These are phyloP conservation scores for Chymomyza costata DNA, from an alignment of 1,140 invertebrate species.

Conservation along the genomic window DNA sequence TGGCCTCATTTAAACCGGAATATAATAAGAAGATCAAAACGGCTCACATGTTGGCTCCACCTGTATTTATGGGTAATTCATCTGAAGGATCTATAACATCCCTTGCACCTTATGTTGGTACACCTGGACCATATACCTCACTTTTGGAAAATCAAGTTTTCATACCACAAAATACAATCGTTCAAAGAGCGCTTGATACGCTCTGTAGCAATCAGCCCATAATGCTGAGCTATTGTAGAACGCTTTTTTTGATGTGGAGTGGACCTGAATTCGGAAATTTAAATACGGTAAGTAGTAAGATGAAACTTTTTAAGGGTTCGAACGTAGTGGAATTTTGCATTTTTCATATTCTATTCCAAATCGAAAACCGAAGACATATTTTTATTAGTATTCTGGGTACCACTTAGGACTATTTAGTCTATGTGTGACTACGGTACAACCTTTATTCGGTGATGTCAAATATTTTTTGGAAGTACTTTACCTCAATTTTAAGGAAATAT, in stretches of 20 bases:
- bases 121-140: constrained; percentile 28
- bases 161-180: constrained; percentile 47
- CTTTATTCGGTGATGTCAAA: no score
- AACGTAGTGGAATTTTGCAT: no score
- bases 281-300: constrained; percentile 31
- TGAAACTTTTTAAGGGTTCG: background rate
- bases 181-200: constrained; percentile 47
- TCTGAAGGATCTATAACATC: constrained; percentile 75
- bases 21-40: constrained; percentile 79
- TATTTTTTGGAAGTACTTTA: no score
- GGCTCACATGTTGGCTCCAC: constrained; percentile 79
- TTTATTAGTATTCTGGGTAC: no score
- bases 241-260: constrained; percentile 51
- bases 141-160: constrained; percentile 54
- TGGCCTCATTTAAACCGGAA: constrained; percentile 76
- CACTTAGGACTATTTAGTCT: no score
- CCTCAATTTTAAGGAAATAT: no score
- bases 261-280: constrained; percentile 43
- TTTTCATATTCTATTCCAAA: no score
- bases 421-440: no score
- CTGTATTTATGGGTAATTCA: constrained; percentile 77
- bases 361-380: no score
- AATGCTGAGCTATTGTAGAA: constrained; percentile 47
- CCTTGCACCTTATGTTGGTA: constrained; percentile 25
- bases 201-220: constrained; percentile 47